phyloP scores from a whole-genome alignment of 2,113 vertebrate genomes.

The Romanogobio albipinnatus region DNA sequence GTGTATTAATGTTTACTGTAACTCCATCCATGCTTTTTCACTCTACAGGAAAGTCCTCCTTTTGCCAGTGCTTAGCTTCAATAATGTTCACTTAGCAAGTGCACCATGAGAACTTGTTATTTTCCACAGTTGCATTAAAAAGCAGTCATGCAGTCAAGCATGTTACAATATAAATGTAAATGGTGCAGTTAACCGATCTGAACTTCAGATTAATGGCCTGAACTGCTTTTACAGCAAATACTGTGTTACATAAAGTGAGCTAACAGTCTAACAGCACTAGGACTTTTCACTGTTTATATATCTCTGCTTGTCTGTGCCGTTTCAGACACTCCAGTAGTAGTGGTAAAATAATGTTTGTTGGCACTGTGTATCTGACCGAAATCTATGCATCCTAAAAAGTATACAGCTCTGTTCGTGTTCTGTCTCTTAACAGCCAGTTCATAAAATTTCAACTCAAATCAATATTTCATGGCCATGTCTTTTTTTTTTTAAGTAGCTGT shows the following conservation, averaged over 20 bases:
- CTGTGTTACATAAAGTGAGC: not conserved
- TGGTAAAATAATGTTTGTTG: not conserved
- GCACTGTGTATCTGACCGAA: not conserved
- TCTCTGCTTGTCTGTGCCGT: not conserved
- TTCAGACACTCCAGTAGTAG: not conserved
- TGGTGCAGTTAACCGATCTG: not conserved
- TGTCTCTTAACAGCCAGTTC: too few species aligned
- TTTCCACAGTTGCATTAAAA: slow-evolving; percentile 11
- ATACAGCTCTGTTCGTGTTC: too few species aligned
- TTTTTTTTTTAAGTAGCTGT: too few species aligned
- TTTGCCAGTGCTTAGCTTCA: not conserved
- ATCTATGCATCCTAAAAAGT: too few species aligned
- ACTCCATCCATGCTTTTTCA: not conserved
- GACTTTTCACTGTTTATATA: not conserved
- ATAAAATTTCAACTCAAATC: too few species aligned
- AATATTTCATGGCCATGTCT: too few species aligned
- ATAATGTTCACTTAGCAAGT: slow-evolving; percentile 4
- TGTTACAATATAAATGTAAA: slow-evolving; percentile 6
- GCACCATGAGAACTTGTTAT: not conserved
- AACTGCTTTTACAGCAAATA: not conserved
- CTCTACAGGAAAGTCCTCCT: not conserved
- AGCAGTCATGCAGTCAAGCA: not conserved
- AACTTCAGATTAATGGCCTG: not conserved
- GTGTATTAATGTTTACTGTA: not conserved
- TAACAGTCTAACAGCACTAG: not conserved